Conservation (phyloP, 92 coral and sea anemone species). For the Paramuricea clavata region DNA sequence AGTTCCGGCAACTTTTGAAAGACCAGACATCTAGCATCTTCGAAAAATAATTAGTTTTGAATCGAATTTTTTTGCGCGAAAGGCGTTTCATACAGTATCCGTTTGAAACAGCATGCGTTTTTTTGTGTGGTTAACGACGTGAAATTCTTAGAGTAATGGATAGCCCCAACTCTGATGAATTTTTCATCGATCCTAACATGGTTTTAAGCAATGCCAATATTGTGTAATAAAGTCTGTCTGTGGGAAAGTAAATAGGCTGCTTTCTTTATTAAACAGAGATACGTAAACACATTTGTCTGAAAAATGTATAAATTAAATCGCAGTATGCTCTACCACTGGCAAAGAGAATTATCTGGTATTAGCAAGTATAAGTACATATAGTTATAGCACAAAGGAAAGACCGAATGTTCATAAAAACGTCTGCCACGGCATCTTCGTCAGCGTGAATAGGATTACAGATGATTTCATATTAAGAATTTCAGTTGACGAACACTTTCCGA, state of each 20-base stretch:
- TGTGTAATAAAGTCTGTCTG: background rate
- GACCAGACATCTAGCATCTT: background rate
- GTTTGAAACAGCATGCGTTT: conserved; percentile 9
- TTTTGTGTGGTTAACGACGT: background rate
- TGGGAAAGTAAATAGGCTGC: background rate
- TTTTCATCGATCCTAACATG: background rate
- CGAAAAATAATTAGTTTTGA: background rate
- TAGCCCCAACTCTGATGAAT: background rate
- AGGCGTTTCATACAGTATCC: conserved; percentile 6
- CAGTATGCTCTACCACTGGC: background rate
- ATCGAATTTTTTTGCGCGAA: background rate
- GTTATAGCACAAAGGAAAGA: background rate
- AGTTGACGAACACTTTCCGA: too few relatives aligned
- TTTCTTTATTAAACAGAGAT: background rate
- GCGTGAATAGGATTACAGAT: too few relatives aligned
- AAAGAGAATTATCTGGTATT: background rate
- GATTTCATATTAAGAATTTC: too few relatives aligned
- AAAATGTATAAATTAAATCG: background rate
- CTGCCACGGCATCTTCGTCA: too few relatives aligned
- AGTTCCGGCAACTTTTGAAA: background rate
- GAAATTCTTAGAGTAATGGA: background rate
- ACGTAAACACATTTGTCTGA: background rate
- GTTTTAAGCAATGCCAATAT: background rate
- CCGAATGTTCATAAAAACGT: too few relatives aligned
- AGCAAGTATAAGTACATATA: background rate